Conservation (phyloP, 2,888 invertebrate species). For the Quadroppia sp. region DNA sequence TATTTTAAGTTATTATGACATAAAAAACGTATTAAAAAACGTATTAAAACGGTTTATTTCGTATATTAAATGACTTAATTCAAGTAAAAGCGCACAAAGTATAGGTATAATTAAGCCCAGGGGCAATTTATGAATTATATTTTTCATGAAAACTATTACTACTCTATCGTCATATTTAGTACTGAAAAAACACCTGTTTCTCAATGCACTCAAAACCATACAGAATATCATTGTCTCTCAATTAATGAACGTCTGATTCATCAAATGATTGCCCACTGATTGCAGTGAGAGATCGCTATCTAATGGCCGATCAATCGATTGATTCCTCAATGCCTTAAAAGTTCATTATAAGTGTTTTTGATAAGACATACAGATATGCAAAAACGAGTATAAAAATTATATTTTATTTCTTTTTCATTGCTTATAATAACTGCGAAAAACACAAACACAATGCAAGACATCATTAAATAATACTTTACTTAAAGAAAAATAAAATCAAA, state of each 20-base stretch:
- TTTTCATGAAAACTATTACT: background rate
- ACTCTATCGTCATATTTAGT: background rate
- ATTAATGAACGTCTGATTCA: background rate
- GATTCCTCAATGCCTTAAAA: conserved; percentile 8
- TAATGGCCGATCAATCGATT: background rate
- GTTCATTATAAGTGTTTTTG: conserved; percentile 8
- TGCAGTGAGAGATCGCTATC: background rate
- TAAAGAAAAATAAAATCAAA: background rate
- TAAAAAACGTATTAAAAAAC: background rate
- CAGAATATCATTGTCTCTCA: background rate
- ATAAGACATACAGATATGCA: background rate
- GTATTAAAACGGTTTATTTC: background rate
- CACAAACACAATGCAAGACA: background rate
- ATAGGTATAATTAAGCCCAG: background rate
- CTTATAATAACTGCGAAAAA: background rate
- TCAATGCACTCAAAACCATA: background rate
- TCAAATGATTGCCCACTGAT: background rate
- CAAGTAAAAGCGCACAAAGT: background rate
- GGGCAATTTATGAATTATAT: background rate
- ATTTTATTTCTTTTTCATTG: background rate
- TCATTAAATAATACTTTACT: background rate
- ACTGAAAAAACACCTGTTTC: background rate
- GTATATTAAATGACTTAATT: conserved; percentile 8
- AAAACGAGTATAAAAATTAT: too few species aligned
- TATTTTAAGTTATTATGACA: too few species aligned